These are phyloP conservation scores for Bombylius major DNA, from an alignment of 2,888 invertebrate species.

Conservation along the genomic window DNA sequence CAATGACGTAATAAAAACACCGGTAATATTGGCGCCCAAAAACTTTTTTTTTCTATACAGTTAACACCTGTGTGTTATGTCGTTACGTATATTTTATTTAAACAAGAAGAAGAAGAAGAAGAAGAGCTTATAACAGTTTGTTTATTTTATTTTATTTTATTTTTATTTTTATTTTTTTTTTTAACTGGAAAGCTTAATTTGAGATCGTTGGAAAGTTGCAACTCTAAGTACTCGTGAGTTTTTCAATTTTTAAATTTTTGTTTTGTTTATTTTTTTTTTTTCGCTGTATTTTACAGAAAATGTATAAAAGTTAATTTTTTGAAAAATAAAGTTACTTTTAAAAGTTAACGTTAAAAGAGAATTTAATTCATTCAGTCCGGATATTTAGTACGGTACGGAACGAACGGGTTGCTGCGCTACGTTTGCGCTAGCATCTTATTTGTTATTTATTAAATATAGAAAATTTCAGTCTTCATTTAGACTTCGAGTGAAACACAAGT, in stretches of 20 bases:
- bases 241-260: too few species aligned
- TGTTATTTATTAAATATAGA: conserved; percentile 8
- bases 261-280: too few species aligned
- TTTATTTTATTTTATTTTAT: too few species aligned
- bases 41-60: background rate
- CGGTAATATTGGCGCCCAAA: background rate
- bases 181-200: too few species aligned
- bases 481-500: conserved; percentile 34
- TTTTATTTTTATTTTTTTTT: too few species aligned
- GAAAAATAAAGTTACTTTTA: background rate
- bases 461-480: conserved; percentile 34
- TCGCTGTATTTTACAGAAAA: too few species aligned
- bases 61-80: background rate
- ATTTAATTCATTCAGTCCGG: conserved; percentile 3
- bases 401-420: conserved; percentile 8
- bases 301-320: too few species aligned
- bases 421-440: conserved; percentile 12
- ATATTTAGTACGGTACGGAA: conserved; percentile 3
- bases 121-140: too few species aligned
- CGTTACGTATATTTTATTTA: background rate
- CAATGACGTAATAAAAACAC: background rate
- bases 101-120: too few species aligned
- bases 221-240: too few species aligned
- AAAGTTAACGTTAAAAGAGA: background rate
- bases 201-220: too few species aligned